These are phyloP conservation scores for Dicerorhinus sumatrensis DNA, from an alignment of 2,113 vertebrate species.

Conservation along the genomic window DNA sequence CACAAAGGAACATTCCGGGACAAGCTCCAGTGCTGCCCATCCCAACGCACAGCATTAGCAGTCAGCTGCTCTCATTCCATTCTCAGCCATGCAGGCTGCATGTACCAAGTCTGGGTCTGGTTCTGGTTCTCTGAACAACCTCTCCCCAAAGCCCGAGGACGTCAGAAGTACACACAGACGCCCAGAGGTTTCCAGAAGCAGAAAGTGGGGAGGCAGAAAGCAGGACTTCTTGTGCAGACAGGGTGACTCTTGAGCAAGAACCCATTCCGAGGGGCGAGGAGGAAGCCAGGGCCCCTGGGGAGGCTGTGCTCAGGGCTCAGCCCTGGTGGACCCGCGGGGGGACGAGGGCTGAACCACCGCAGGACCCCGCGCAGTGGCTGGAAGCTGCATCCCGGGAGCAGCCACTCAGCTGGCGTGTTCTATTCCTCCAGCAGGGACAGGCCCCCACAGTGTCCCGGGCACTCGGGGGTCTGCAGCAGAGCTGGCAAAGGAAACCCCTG, in stretches of 20 bases:
- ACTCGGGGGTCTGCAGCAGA: neutral
- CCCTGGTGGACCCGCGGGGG: fast-evolving
- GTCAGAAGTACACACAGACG: neutral
- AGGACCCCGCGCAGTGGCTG: fast-evolving
- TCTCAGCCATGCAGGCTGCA: neutral
- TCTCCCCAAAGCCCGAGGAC: neutral
- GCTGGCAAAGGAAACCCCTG: neutral
- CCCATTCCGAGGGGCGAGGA: neutral
- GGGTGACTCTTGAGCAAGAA: no score
- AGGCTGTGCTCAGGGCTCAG: neutral
- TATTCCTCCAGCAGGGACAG: neutral
- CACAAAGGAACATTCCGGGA: neutral
- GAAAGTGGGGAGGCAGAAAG: neutral
- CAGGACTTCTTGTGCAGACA: neutral
- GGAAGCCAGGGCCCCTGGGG: neutral
- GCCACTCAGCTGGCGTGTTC: neutral
- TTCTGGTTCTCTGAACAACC: neutral
- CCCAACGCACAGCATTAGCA: neutral
- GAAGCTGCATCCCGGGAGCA: neutral
- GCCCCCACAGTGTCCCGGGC: neutral
- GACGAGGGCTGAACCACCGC: neutral
- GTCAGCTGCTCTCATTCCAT: neutral
- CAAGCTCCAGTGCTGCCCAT: neutral
- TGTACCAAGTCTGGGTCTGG: neutral
- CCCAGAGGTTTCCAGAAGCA: neutral